Evolutionary conservation across 2,113 vertebrate species (phyloP), one percentile per base, ranked within the genome.

Genomic region (Tretioscincus oriximinensis): DNA sequence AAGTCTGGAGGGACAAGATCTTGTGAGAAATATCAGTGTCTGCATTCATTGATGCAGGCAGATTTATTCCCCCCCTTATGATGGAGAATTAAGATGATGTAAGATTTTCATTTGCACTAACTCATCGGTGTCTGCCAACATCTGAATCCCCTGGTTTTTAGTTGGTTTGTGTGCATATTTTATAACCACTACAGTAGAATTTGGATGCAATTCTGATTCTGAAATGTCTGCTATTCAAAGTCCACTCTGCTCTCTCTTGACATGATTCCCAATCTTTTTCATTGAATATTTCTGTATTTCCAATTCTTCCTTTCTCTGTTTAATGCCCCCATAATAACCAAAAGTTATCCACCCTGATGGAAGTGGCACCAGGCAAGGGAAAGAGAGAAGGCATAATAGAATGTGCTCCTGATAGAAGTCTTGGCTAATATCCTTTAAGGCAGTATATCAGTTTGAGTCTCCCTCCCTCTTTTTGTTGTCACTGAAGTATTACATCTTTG

Each of bases 51-150:
- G 64, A 72, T 90, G 90, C 83, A 61, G 86, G 81, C 75, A 84
- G 90, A 82, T 89, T 90, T 92, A 87, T 89, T 86, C 16, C 84
- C 84, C 78, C 81, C 84, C 69, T 88, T 75, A 31, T 75, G 86
- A 80, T 84, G 70, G 79, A 79, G 86, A 85, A 83, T 90, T 92
- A 91, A 87, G 87, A 73, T 87, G 81, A 88, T 81, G 87, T 88
- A 90, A 92, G 88, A 82, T 88, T 92, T 91, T 92, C 88, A 91
- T 91, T 92, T 91, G 84, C 87, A 70, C 84, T 90, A 85, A 89
- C 85, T 82, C 84, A 63, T 58, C 84, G 85, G 74, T 83, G 85
- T 88, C 87, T 92, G 90, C 69, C 24, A 78, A 75, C 86, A 84
- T 84, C 85, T 84, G 90, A 73, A 82, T 85, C 84, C 84, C 29